phyloP scores from a whole-genome alignment of 2,888 invertebrate species.

The Scaptomyza tumidula region DNA sequence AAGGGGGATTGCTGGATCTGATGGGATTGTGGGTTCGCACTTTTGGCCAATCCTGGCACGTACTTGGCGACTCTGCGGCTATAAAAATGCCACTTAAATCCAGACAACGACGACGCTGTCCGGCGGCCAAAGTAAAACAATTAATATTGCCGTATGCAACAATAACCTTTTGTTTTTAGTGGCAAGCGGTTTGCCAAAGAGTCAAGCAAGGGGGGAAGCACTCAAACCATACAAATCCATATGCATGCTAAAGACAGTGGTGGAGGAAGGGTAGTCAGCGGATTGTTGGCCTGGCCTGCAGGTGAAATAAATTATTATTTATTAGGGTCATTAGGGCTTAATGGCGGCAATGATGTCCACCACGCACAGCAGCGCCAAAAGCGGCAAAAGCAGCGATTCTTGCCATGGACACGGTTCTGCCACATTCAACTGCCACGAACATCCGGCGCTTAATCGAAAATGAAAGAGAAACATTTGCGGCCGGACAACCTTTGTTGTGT shows the following conservation, averaged over 20 bases:
- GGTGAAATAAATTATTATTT: slow-evolving; percentile 81
- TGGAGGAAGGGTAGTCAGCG: slow-evolving; percentile 8
- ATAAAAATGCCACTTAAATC: slow-evolving; percentile 74
- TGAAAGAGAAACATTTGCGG: slow-evolving; percentile 74
- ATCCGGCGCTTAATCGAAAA: slow-evolving; percentile 79
- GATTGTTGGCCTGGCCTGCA: slow-evolving; percentile 61
- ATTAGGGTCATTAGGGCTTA: slow-evolving; percentile 80
- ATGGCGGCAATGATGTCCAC: slow-evolving; percentile 81
- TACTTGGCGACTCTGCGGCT: slow-evolving; percentile 51
- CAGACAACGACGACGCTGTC: slow-evolving; percentile 33
- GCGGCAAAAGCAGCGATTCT: slow-evolving; percentile 2
- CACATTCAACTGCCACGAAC: slow-evolving; percentile 55
- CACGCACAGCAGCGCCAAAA: slow-evolving; percentile 49
- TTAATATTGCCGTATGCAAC: slow-evolving; percentile 75
- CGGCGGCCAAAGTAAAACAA: slow-evolving; percentile 64
- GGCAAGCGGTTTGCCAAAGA: slow-evolving; percentile 5
- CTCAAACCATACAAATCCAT: slow-evolving; percentile 2
- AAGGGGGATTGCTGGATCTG: neutral
- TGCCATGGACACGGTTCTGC: slow-evolving; percentile 23
- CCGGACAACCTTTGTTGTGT: slow-evolving; percentile 57
- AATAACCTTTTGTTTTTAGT: slow-evolving; percentile 76
- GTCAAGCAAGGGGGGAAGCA: neutral
- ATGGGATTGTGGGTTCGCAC: slow-evolving; percentile 1
- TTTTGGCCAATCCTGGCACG: slow-evolving; percentile 53
- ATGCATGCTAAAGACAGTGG: neutral